Evolutionary conservation across 2,113 vertebrate species (phyloP).

Genomic region (Oxyruncus cristatus): DNA sequence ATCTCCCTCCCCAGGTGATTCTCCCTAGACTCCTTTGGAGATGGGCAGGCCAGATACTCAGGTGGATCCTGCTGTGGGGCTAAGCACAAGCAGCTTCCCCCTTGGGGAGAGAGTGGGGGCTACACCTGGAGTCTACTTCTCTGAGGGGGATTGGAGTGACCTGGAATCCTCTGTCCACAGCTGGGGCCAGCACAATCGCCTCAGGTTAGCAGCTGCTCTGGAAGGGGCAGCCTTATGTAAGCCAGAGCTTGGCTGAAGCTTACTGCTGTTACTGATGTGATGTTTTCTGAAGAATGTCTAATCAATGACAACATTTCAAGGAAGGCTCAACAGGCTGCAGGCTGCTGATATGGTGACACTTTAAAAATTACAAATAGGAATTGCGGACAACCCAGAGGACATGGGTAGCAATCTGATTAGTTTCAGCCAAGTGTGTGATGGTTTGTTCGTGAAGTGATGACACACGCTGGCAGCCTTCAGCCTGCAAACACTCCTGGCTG

Average conservation of each 20-base stretch:
- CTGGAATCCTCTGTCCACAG: background rate
- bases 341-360: background rate
- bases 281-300: background rate
- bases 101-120: background rate
- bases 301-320: background rate
- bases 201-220: background rate
- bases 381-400: background rate
- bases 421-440: background rate
- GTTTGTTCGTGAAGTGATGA: background rate
- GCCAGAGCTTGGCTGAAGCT: background rate
- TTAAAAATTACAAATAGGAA: background rate
- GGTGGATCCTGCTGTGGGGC: background rate
- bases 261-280: background rate
- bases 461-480: background rate
- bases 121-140: background rate
- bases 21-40: background rate
- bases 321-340: background rate
- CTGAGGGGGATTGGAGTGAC: background rate
- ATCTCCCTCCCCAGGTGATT: background rate
- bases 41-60: background rate
- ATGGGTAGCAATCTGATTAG: background rate
- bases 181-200: background rate
- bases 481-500: background rate
- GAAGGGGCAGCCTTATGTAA: background rate
- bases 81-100: background rate